Base-by-base conservation (phyloP, 2,113 vertebrate species). In the Furnarius figulus region DNA sequence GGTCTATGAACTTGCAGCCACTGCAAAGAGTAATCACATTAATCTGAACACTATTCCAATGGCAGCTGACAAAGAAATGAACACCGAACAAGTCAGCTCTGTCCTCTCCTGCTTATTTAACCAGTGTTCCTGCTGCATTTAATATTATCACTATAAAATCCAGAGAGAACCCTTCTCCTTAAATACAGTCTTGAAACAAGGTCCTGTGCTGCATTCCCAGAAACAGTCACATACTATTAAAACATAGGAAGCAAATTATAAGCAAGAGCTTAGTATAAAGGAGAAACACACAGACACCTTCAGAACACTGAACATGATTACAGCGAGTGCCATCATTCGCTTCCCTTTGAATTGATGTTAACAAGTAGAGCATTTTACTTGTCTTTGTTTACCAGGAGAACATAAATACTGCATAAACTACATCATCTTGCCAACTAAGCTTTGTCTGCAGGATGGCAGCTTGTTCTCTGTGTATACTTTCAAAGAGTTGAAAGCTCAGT, bases 351-450 rank as follows among this genome's bases (percentile, higher is more conserved):
- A 92, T 44, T 52, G 87, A 74, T 85, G 71, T 83, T 95, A 95
- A 95, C 94, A 91, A 95, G 74, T 55, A 87, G 85, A 91, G 63
- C 78, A 65, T 95, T 96, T 97, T 89, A 52, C 91, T 91, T 88
- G 63, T 84, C 89, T 93, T 70, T 95, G 78, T 95, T 95, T 97
- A 93, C 91, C 20, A 10, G 77, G 35, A 78, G 67, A 96, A 94
- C 71, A 97, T 95, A 95, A 97, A 97, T 95, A 97, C 89, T 95
- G 87, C 91, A 95, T 94, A 74, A 95, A 91, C 67, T 63, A 66
- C 72, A 80, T 86, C 82, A 52, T 82, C 89, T 71, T 96, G 92
- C 87, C 93, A 93, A 10, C 78, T 93, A 73, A 75, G 84, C 50
- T 89, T 90, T 93, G 91, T 83, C 89, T 95, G 77, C 67, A 91